These are phyloP conservation scores for Lacanobia oleracea DNA, from an alignment of 2,888 invertebrate species.

Conservation along the genomic window DNA sequence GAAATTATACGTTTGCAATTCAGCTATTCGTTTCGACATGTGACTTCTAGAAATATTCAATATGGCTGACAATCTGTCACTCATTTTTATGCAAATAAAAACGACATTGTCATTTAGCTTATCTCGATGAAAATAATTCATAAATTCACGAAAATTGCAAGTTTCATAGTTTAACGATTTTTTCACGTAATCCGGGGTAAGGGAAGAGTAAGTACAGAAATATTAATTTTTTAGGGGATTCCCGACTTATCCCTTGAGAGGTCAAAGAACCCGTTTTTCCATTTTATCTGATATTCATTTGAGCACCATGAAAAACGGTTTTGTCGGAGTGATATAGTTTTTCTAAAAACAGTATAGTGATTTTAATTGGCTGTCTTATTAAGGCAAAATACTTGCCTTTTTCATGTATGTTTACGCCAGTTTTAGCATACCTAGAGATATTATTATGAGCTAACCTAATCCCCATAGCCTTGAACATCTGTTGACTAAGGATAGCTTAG, in stretches of 20 bases:
- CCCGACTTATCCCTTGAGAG: conserved; percentile 12
- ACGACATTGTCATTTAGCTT: neutral
- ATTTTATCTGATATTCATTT: neutral
- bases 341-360: too few species aligned
- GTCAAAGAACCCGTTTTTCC: neutral
- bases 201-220: neutral
- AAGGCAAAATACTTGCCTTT: too few species aligned
- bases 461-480: conserved; percentile 1
- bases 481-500: conserved; percentile 23
- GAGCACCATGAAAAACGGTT: too few species aligned
- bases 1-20: neutral
- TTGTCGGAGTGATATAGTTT: too few species aligned
- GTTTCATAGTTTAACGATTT: conserved; percentile 18
- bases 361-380: too few species aligned
- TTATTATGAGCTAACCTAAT: conserved; percentile 14
- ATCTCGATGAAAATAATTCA: too few species aligned
- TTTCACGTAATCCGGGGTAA: conserved; percentile 1
- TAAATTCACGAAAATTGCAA: neutral
- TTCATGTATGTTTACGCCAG: too few species aligned
- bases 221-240: conserved; percentile 17
- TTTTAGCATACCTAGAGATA: neutral
- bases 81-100: neutral
- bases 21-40: conserved; percentile 1
- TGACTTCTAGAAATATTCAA: conserved; percentile 4
- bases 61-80: conserved; percentile 5